phyloP scores from a whole-genome alignment of 2,797 vertebrate genomes.

The Pseudochirops cupreus region DNA sequence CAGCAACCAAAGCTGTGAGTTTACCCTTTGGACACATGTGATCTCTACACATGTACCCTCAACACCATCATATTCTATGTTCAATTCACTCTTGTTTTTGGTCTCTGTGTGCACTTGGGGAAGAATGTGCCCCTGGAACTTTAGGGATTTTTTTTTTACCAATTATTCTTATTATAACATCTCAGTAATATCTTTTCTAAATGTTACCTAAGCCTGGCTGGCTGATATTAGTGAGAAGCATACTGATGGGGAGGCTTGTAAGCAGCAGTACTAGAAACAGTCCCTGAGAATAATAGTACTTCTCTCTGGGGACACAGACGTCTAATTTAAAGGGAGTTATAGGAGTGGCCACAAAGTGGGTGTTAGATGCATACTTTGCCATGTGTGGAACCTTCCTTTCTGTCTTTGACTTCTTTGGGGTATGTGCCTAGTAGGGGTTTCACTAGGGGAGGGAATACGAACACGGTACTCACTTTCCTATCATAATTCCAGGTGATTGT shows the following conservation, averaged over 20 bases:
- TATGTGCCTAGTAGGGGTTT: neutral
- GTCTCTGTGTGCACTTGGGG: neutral
- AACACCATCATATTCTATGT: neutral
- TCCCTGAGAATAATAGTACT: neutral
- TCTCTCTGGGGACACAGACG: neutral
- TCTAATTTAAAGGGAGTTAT: neutral
- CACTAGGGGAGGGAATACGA: neutral
- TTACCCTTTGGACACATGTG: neutral
- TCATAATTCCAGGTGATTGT: neutral
- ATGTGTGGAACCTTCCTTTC: neutral
- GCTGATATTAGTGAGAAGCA: neutral
- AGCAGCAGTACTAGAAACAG: neutral
- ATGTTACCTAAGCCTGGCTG: neutral
- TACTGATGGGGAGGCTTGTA: neutral
- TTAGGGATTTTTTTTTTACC: neutral
- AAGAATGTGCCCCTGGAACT: neutral
- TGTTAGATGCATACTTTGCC: neutral
- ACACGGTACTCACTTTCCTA: neutral
- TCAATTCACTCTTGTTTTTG: neutral
- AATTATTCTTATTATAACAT: neutral
- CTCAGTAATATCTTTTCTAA: neutral
- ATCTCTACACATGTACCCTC: neutral
- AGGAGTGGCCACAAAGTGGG: neutral
- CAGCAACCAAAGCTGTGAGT: neutral
- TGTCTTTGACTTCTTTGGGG: neutral